Percentiles rank a stretch among this genome's conserved stretches.
Conservation (phyloP, 2,888 invertebrate species). For the Xylocampa areola region DNA sequence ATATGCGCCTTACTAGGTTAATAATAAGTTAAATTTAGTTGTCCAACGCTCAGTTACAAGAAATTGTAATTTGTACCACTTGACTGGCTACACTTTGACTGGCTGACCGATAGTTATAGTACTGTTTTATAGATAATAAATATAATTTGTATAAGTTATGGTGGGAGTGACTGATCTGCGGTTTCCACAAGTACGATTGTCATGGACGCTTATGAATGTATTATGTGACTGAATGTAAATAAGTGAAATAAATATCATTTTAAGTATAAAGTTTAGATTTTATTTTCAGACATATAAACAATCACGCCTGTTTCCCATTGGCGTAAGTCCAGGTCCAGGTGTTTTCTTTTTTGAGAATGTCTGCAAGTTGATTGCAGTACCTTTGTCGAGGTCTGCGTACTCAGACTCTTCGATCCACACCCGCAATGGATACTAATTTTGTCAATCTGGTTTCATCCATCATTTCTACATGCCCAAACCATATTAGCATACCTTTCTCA, state of each 20-base stretch:
- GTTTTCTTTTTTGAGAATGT: too few species aligned
- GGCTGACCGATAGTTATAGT: constrained; percentile 67
- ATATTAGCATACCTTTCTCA: too few species aligned
- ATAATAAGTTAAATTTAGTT: constrained; percentile 54
- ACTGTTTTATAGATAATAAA: constrained; percentile 71
- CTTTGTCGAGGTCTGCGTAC: too few species aligned
- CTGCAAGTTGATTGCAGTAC: too few species aligned
- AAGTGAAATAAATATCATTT: constrained; percentile 83
- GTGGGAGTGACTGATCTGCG: constrained; percentile 74
- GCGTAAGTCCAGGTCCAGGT: too few species aligned
- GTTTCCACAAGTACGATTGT: constrained; percentile 65
- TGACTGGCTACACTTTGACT: constrained; percentile 77
- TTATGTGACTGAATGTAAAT: constrained; percentile 80
- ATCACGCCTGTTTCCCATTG: too few species aligned
- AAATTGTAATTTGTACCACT: constrained; percentile 61
- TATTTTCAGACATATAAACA: constrained; percentile 6
- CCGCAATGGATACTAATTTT: too few species aligned
- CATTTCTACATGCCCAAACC: too few species aligned
- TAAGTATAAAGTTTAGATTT: constrained; percentile 71
- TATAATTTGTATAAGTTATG: constrained; percentile 67
- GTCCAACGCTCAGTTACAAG: constrained; percentile 65
- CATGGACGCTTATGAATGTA: constrained; percentile 65
- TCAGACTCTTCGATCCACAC: too few species aligned
- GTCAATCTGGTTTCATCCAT: too few species aligned
- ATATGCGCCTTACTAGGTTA: constrained; percentile 94